Conservation (phyloP, 64 coral and sea anemone genomes). For the Stichodactyla mertensii region DNA sequence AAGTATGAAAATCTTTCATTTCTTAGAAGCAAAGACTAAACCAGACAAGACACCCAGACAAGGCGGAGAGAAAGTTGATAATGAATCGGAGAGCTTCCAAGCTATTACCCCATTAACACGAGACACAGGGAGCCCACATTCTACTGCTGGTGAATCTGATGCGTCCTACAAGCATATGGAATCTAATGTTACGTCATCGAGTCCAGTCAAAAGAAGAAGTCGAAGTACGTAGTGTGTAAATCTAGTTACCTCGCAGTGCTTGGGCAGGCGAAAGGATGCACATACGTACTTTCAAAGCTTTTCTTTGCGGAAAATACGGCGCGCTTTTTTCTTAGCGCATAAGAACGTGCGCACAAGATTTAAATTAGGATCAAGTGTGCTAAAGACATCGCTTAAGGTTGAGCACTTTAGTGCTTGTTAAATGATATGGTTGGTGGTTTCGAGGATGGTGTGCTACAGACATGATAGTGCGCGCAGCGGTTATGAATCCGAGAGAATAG, state of each 20-base stretch:
- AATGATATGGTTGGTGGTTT: no score
- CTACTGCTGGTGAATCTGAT: not conserved
- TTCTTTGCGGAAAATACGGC: no score
- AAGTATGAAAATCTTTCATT: not conserved
- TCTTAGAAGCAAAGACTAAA: not conserved
- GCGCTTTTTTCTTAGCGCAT: no score
- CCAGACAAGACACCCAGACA: not conserved
- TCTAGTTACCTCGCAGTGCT: not conserved
- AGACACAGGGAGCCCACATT: not conserved
- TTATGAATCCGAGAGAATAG: no score
- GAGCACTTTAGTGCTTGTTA: no score
- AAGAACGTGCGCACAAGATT: no score
- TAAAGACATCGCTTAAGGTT: no score
- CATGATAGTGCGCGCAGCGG: no score
- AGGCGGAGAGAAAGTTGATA: not conserved
- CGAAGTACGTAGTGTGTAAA: not conserved
- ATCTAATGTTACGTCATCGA: not conserved
- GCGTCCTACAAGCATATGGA: not conserved
- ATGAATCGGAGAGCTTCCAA: conserved; percentile 57
- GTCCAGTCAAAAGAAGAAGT: not conserved
- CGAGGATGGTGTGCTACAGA: no score
- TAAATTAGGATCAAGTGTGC: no score
- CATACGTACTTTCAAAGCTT: no score
- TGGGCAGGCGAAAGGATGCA: no score
- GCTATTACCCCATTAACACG: conserved; percentile 39